phyloP scores from a whole-genome alignment of 2,888 invertebrate species.

The Trichopria drosophilae region DNA sequence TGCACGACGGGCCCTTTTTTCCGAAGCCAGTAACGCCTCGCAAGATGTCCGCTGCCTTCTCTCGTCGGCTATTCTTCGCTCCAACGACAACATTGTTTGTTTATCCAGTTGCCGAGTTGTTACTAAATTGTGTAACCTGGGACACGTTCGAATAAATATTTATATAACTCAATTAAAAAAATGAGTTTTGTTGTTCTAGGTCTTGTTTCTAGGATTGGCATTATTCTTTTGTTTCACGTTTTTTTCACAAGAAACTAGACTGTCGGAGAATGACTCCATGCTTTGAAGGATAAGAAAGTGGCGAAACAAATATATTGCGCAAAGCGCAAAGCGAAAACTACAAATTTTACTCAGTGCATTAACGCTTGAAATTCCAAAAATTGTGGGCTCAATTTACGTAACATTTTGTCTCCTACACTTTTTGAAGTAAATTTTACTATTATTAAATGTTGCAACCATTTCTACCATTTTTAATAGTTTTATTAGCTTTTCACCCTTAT shows the following conservation, averaged over 20 bases:
- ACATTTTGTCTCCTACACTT: too few relatives aligned
- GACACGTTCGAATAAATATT: constrained; percentile 32
- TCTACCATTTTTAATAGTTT: too few relatives aligned
- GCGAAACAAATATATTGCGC: too few relatives aligned
- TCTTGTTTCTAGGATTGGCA: background rate
- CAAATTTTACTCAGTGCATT: too few relatives aligned
- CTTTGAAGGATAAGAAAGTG: too few relatives aligned
- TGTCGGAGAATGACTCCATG: too few relatives aligned
- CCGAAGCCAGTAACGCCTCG: constrained; percentile 74
- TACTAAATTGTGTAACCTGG: constrained; percentile 73
- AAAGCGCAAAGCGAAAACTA: too few relatives aligned
- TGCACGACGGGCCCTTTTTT: constrained; percentile 72
- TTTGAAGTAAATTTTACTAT: too few relatives aligned
- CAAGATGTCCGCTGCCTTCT: constrained; percentile 73
- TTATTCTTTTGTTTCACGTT: background rate
- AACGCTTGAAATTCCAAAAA: too few relatives aligned
- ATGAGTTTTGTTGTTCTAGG: background rate
- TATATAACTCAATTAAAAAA: background rate
- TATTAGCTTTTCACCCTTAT: too few relatives aligned
- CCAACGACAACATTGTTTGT: constrained; percentile 73
- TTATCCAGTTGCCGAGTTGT: constrained; percentile 77
- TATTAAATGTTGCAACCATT: too few relatives aligned
- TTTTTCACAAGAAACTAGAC: background rate
- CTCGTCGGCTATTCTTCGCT: constrained; percentile 84
- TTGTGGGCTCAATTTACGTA: too few relatives aligned